Conservation (phyloP, 2,113 vertebrate species). For the Leucopsar rothschildi region DNA sequence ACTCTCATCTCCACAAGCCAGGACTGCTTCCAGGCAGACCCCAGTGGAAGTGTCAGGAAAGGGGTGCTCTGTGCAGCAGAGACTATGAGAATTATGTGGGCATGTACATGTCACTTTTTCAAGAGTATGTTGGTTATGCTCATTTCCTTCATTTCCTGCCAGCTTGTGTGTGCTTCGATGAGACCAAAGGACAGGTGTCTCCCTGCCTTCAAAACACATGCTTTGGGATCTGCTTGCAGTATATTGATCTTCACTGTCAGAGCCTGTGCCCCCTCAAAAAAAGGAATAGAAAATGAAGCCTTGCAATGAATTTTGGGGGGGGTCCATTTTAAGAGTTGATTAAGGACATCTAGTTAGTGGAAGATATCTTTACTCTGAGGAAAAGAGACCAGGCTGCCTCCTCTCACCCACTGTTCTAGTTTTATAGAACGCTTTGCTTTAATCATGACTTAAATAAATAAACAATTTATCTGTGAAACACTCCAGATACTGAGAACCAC, state of each 20-base stretch:
- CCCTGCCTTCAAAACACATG: neutral
- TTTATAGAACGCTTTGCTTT: neutral
- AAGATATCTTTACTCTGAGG: neutral
- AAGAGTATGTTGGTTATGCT: neutral
- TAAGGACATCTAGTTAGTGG: neutral
- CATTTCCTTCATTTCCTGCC: neutral
- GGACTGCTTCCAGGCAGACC: neutral
- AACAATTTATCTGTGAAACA: conserved; percentile 6
- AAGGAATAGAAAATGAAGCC: neutral
- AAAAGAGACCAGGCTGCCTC: neutral
- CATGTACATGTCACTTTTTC: neutral
- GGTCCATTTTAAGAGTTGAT: neutral
- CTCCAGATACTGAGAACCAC: conserved; percentile 4
- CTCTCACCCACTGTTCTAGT: neutral
- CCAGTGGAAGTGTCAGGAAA: neutral
- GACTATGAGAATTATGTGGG: neutral
- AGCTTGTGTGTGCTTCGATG: neutral
- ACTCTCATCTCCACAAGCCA: neutral
- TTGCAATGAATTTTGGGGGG: neutral
- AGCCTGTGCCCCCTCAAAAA: neutral
- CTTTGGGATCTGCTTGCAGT: neutral
- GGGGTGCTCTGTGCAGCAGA: neutral
- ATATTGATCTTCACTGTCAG: neutral
- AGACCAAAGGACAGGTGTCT: accelerated
- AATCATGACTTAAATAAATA: conserved; percentile 13